A percentile compares a stretch with the other conserved stretches of the same genome.
phyloP scores from a whole-genome alignment of 2,113 vertebrate genomes.

The Grallaria varia region DNA sequence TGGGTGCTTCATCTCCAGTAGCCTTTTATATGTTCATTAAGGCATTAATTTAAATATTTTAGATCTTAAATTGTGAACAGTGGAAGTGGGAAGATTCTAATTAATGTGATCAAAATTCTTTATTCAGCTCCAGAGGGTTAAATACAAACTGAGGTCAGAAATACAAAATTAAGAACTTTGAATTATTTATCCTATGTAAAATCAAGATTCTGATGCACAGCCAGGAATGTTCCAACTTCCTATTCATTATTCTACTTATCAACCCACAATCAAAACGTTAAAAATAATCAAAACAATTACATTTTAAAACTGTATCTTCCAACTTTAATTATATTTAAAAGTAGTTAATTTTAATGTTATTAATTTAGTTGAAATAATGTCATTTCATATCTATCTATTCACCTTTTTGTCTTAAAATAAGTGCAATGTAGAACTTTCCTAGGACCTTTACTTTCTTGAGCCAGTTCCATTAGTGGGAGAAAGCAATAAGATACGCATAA shows the following conservation, averaged over 20 bases:
- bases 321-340: background rate
- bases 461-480: background rate
- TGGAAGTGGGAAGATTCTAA: background rate
- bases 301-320: background rate
- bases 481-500: background rate
- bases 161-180: background rate
- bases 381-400: background rate
- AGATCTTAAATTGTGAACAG: background rate
- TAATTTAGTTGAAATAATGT: background rate
- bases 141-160: background rate
- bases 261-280: background rate
- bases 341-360: background rate
- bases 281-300: background rate
- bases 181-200: background rate
- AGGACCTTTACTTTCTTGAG: background rate
- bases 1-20: background rate
- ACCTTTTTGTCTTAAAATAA: background rate
- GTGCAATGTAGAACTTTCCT: background rate
- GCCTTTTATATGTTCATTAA: background rate
- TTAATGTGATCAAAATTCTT: background rate
- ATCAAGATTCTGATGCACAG: background rate
- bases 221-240: background rate
- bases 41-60: background rate
- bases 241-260: background rate
- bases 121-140: background rate